phyloP scores from a whole-genome alignment of 1,140 invertebrate species.

The Copidosoma floridanum region DNA sequence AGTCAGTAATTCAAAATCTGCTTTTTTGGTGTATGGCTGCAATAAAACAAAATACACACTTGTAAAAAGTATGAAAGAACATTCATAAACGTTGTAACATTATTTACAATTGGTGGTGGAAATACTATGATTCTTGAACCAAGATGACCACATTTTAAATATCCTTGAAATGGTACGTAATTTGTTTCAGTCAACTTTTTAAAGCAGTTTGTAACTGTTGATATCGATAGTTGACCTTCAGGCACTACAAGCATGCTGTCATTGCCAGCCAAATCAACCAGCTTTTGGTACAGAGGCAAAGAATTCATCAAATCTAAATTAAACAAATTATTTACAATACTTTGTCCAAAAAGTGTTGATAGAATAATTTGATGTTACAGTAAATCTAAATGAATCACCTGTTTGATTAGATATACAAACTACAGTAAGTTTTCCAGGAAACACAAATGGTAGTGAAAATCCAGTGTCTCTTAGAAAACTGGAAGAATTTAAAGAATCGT shows the following conservation, averaged over 20 bases:
- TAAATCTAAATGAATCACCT: conserved; percentile 34
- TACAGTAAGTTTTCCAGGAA: conserved; percentile 77
- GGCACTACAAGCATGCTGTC: conserved; percentile 67
- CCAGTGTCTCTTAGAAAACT: conserved; percentile 47
- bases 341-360: not conserved
- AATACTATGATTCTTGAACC: conserved; percentile 72
- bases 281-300: conserved; percentile 49
- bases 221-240: conserved; percentile 59
- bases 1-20: conserved; percentile 65
- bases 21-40: conserved; percentile 62
- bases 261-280: conserved; percentile 63
- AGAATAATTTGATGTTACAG: not conserved
- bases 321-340: conserved; percentile 1
- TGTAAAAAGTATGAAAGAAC: too few relatives aligned
- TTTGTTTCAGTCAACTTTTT: conserved; percentile 73
- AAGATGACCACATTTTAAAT: conserved; percentile 75
- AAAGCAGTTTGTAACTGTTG: conserved; percentile 68
- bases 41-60: conserved; percentile 29
- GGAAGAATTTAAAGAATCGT: conserved; percentile 54
- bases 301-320: conserved; percentile 34
- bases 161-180: conserved; percentile 75
- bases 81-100: too few relatives aligned
- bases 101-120: conserved; percentile 69
- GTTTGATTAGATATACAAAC: conserved; percentile 66
- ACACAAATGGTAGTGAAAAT: conserved; percentile 75